A percentile compares a stretch with the other conserved stretches of the same genome.
Evolutionary conservation across 2,888 invertebrate species (phyloP).

Genomic region (Hirudinaria manillensis): DNA sequence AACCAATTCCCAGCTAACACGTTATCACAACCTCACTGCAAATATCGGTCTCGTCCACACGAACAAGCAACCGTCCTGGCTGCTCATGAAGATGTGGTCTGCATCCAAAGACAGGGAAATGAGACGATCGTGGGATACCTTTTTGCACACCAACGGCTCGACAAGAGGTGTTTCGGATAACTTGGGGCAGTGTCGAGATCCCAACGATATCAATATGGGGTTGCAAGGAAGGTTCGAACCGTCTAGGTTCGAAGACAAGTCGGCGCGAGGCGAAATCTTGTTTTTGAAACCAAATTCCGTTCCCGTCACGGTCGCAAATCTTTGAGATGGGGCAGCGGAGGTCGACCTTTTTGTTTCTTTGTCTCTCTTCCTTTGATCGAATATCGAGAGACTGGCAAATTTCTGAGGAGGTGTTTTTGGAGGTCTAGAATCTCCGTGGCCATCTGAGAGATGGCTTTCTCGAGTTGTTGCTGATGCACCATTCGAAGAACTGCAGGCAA

Average conservation of each 20-base stretch:
- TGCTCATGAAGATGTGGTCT: not conserved
- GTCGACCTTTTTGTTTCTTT: not conserved
- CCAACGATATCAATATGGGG: not conserved
- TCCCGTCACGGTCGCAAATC: constrained; percentile 2
- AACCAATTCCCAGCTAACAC: not conserved
- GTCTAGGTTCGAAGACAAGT: not conserved
- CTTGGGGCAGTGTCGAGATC: not conserved
- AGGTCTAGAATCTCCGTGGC: not conserved
- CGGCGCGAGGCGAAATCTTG: not conserved
- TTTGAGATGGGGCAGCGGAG: not conserved
- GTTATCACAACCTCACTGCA: constrained; percentile 7
- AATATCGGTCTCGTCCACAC: not conserved
- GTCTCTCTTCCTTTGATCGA: constrained; percentile 3
- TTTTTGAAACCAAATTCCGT: not conserved
- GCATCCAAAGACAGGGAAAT: not conserved
- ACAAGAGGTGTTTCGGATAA: not conserved
- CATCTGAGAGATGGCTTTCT: too few species aligned
- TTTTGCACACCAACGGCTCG: constrained; percentile 2
- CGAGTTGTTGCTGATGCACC: too few species aligned
- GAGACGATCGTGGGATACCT: not conserved
- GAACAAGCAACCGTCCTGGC: constrained; percentile 3
- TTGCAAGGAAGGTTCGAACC: not conserved
- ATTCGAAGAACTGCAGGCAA: too few species aligned
- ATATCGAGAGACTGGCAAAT: constrained; percentile 8
- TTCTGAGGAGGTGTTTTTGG: not conserved